These are phyloP conservation scores for Torymus texanus DNA, from an alignment of 2,888 invertebrate species.

Conservation along the genomic window DNA sequence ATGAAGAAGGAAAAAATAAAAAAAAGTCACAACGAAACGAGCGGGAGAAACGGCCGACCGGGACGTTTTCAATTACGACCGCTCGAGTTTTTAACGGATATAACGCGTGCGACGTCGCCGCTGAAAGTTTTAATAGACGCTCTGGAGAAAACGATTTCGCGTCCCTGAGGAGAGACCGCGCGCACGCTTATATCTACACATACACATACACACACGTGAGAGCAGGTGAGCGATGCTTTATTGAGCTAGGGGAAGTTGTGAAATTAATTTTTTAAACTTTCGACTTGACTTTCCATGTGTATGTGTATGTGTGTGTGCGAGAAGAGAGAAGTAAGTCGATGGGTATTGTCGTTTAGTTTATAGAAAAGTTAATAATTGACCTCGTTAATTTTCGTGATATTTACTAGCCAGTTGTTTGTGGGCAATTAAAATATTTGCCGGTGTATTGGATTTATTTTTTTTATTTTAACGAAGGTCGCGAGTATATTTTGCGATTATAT, in stretches of 20 bases:
- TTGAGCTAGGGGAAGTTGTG: not conserved
- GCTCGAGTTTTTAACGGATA: slow-evolving; percentile 34
- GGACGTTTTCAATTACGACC: slow-evolving; percentile 39
- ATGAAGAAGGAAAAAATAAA: not conserved
- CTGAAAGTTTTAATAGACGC: slow-evolving; percentile 47
- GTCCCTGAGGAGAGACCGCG: no score
- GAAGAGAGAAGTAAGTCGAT: no score
- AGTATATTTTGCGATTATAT: no score
- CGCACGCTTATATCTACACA: no score
- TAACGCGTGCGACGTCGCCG: slow-evolving; percentile 7
- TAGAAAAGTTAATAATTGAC: not conserved
- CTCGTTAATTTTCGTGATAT: slow-evolving; percentile 13
- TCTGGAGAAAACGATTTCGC: not conserved
- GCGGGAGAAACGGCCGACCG: not conserved
- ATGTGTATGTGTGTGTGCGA: no score
- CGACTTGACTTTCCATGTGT: no score
- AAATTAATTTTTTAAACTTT: no score
- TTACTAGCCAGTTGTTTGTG: not conserved
- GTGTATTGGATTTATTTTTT: not conserved
- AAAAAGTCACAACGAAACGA: not conserved
- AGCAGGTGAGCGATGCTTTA: not conserved
- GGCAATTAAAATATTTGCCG: slow-evolving; percentile 7
- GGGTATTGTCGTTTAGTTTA: no score
- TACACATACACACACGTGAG: no score
- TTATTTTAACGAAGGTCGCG: not conserved